Base-by-base conservation (phyloP, 2,888 invertebrate genomes). In the Eugnorisma glareosa region DNA sequence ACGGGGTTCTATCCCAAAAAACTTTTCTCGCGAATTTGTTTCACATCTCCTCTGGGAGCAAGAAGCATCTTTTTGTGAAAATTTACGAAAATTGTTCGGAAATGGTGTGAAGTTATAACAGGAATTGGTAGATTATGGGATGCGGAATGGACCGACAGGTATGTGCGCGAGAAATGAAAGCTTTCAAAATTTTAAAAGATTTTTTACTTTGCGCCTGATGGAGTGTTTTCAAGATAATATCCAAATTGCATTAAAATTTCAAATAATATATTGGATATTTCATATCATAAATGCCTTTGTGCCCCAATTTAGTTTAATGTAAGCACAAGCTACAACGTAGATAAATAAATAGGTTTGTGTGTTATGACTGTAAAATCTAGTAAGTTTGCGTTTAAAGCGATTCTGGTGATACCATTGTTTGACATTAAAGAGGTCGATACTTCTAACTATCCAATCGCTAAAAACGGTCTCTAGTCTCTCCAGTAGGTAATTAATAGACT, bases 11-110 rank as follows among this genome's bases (percentile, higher is more conserved):
- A 77, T 77, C 75, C 84, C 69, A 48, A 84, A 87, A 79, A 86
- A 73, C 67, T 84, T 81, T 82, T 76, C 70, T 69, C 73, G 51
- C 61, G 67, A 85, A 86, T 87, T 75, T 73, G 64, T 81, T 84
- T 73, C 67, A 67, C 72, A 64, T 80, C 77, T 81, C 87, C 84
- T 75, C 37, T 0, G 84, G 79, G 81, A 81, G 61, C 73, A 73
- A 87, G 75, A 67, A 77, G 68, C 57, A 63, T 77, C 63, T 82
- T 84, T 85, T 73, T 82, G 82, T 64, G 77, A 82, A 85, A 83
- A 76, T 83, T 83, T 73, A 79, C 61, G 81, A 75, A 82, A 83
- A 80, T 85, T 86, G 79, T 69, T 73, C 40, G 68, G 70, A 75
- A 86, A 81, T 57, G 71, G 75, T 80, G 67, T 67, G 35, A 72